Evolutionary conservation across 2,113 vertebrate genomes (phyloP).

Genomic region (Cephalopholis sonnerati): DNA sequence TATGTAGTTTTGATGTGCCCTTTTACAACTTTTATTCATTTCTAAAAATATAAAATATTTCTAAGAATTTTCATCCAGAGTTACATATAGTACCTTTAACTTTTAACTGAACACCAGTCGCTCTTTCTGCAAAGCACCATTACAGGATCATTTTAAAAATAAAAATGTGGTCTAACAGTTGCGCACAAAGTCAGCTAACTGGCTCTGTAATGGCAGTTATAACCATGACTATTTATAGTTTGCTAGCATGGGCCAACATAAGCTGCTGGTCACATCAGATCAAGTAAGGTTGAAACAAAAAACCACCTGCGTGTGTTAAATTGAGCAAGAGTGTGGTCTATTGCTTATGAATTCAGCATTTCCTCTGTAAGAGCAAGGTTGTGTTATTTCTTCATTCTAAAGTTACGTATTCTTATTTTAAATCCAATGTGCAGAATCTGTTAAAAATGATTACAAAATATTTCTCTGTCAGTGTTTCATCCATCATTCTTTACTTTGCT

Average conservation of each 20-base stretch:
- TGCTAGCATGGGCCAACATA: not conserved
- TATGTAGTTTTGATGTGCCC: too few species aligned
- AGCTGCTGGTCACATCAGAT: not conserved
- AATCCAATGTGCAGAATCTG: not conserved
- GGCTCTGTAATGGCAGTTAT: not conserved
- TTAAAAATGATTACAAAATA: not conserved
- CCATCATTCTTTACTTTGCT: not conserved
- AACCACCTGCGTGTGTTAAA: too few species aligned
- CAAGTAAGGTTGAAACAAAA: not conserved
- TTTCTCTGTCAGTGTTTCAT: not conserved
- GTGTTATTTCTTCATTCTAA: constrained; percentile 1
- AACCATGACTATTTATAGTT: not conserved
- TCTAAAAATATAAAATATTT: too few species aligned
- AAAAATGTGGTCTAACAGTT: not conserved
- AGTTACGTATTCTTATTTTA: not conserved
- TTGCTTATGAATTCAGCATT: not conserved
- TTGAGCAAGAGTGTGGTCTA: not conserved
- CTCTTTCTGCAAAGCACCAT: not conserved
- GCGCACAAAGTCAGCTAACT: not conserved
- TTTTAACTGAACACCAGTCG: not conserved
- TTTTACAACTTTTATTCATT: too few species aligned
- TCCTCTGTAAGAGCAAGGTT: not conserved
- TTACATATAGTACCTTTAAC: not conserved
- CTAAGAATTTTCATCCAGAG: too few species aligned
- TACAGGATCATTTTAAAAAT: not conserved